Conservation (phyloP, 2,888 invertebrate species). For the Tetranychus piercei region DNA sequence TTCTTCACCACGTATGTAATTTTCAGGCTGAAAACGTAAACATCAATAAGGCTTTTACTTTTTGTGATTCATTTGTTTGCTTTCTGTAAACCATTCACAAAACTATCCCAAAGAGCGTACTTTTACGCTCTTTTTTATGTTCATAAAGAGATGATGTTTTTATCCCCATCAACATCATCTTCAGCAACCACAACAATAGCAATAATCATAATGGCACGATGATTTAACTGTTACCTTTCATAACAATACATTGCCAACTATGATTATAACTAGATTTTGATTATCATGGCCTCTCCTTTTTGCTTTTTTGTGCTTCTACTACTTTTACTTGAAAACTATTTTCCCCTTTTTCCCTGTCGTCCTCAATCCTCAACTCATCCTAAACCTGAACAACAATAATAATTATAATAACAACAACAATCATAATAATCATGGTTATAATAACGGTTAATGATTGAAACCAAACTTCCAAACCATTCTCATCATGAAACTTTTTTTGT, state of each 20-base stretch:
- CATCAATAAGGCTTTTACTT: too few relatives aligned
- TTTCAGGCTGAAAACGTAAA: too few relatives aligned
- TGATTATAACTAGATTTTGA: slow-evolving; percentile 4
- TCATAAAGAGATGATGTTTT: too few relatives aligned
- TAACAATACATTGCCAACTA: background rate
- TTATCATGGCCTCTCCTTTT: slow-evolving; percentile 13
- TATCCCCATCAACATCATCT: too few relatives aligned
- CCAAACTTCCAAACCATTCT: background rate
- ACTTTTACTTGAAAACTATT: background rate
- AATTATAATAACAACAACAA: background rate
- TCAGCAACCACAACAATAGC: too few relatives aligned
- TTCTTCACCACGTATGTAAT: too few relatives aligned
- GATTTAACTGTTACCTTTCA: background rate
- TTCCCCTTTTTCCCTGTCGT: background rate
- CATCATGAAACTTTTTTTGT: slow-evolving; percentile 19
- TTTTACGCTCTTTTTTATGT: too few relatives aligned
- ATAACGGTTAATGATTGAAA: background rate
- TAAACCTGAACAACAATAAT: background rate
- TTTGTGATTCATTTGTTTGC: too few relatives aligned
- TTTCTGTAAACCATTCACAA: too few relatives aligned
- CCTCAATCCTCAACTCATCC: background rate
- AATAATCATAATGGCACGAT: too few relatives aligned
- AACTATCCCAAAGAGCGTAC: too few relatives aligned
- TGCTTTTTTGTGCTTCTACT: slow-evolving; percentile 18
- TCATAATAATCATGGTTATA: background rate